Percentiles rank a stretch among this genome's conserved stretches.
phyloP scores from a whole-genome alignment of 2,113 vertebrate species.

The Acanthisitta chloris region DNA sequence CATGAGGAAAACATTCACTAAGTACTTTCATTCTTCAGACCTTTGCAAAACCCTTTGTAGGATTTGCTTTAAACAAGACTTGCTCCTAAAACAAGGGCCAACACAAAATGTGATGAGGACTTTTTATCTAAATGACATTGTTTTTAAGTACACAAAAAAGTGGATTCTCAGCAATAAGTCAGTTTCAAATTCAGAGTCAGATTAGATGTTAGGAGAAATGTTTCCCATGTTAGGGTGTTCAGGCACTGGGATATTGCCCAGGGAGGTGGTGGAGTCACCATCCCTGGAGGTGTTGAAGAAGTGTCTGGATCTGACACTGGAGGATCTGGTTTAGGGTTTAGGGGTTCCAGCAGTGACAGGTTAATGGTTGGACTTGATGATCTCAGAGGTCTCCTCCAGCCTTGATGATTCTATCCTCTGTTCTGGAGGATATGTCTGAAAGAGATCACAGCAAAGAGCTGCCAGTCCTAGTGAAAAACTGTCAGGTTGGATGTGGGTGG shows the following conservation, averaged over 20 bases:
- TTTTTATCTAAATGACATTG: background rate
- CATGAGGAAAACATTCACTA: conserved; percentile 9
- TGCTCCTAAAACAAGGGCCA: background rate
- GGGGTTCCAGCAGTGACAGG: no score
- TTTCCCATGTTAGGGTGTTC: no score
- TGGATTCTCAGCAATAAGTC: background rate
- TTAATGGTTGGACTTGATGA: no score
- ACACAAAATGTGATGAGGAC: background rate
- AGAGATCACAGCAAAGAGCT: background rate
- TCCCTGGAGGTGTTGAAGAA: no score
- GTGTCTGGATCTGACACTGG: no score
- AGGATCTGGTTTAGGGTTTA: no score
- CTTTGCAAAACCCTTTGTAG: background rate
- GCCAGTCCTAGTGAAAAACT: background rate
- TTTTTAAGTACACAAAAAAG: background rate
- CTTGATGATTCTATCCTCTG: no score
- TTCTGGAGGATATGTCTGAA: background rate
- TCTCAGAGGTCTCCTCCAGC: no score
- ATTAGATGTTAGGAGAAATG: no score
- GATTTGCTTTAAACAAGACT: background rate
- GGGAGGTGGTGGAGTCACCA: no score
- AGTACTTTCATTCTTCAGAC: background rate
- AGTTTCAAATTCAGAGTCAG: background rate
- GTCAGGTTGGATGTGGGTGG: background rate
- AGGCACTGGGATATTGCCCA: no score